Base-by-base conservation (phyloP, 2,797 vertebrate genomes). In the Alauda arvensis region DNA sequence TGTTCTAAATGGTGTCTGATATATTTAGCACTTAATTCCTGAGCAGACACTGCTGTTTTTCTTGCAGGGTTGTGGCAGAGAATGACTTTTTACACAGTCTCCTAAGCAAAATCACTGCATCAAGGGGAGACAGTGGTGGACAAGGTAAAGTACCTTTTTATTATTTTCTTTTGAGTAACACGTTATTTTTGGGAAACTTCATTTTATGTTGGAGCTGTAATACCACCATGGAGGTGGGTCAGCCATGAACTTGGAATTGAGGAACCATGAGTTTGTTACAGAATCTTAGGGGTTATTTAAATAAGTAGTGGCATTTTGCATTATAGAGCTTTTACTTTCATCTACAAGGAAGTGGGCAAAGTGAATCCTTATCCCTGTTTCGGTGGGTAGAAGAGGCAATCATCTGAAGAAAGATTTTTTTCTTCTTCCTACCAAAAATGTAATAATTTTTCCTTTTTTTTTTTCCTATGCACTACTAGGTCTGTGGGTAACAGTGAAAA, bases 401-500 rank as follows among this genome's bases (percentile, higher is more conserved):
- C 2, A 74, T 29, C 23, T 74, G 43, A 75, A 82, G 10, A 55
- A 5, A 57, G 14, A 13, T 29, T 55, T 15, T 6, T 6, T 12
- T 42, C 14, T 37, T 31, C 16, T 6, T 2, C 5, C n/a, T 62
- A 17, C 2, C 12, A 46, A 42, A 45, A 78, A 66, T n/a, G 2
- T 40, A 13, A 49, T 37, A 5, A n/a, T 43, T 1, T 37, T 14
- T 13, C 14, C 3, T 24, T 11, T 6, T 3, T 33, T 26, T 12
- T 21, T 10, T n/a, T 14, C 14, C 8, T 55, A 4, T 14, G 0
- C 9, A 53, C 90, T 28, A 18, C 33, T 37, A 99, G 99, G 99
- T 59, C 96, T 99, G 45, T 99, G 99, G 99, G 99, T 99, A 89
- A 99, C 99, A 31, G 97, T 99, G 97, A 99, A 99, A 97, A 97